A percentile compares a stretch with the other conserved stretches of the same genome.
Evolutionary conservation across 1,140 invertebrate species (phyloP).

Genomic region (Zophobas atratus): DNA sequence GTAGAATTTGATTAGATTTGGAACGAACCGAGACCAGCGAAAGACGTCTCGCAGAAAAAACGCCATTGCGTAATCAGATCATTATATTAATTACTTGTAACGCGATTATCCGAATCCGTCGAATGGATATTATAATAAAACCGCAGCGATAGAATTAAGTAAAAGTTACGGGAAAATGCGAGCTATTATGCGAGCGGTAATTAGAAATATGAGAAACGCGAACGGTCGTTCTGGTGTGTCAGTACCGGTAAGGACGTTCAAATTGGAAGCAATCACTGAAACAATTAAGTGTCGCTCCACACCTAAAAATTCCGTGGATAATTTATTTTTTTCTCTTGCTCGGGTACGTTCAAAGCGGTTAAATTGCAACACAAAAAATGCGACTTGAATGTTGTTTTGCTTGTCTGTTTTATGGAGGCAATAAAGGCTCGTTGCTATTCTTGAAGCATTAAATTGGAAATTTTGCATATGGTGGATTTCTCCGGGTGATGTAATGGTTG

Average conservation of each 20-base stretch:
- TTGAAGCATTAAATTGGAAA: neutral
- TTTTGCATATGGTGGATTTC: neutral
- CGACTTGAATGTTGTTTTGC: neutral
- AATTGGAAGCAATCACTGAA: too few relatives aligned
- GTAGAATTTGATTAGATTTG: neutral
- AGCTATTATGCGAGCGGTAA: neutral
- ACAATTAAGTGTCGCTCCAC: too few relatives aligned
- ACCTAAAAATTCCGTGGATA: too few relatives aligned
- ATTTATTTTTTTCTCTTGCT: too few relatives aligned
- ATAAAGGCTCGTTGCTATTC: neutral
- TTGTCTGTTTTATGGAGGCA: neutral
- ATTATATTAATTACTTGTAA: neutral
- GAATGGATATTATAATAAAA: neutral
- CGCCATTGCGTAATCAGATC: neutral
- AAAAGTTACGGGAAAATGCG: neutral
- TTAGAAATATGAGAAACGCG: neutral
- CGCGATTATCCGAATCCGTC: neutral
- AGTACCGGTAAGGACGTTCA: too few relatives aligned
- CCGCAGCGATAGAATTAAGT: neutral
- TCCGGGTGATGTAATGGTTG: neutral
- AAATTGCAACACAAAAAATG: too few relatives aligned
- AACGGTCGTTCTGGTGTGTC: neutral
- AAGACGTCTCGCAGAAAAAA: neutral
- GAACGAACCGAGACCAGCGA: neutral
- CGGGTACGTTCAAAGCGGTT: too few relatives aligned